These are phyloP conservation scores for Lichenostomus cassidix DNA, from an alignment of 2,113 vertebrate species.

Conservation along the genomic window DNA sequence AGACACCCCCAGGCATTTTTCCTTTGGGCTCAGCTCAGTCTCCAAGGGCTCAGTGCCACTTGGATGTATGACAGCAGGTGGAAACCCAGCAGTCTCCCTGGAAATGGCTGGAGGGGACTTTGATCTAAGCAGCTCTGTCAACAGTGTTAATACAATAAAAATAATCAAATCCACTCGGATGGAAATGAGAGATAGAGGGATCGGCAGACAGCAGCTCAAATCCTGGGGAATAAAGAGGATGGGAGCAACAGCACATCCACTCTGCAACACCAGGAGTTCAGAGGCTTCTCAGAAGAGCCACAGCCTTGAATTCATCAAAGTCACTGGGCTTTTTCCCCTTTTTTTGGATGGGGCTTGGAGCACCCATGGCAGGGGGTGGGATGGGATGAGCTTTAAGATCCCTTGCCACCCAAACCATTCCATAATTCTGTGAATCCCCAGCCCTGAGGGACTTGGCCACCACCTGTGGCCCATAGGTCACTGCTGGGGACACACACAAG, in stretches of 20 bases:
- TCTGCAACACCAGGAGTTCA: neutral
- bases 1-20: neutral
- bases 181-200: slow-evolving; percentile 18
- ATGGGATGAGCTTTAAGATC: neutral
- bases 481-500: neutral
- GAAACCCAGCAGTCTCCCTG: slow-evolving; percentile 35
- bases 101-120: slow-evolving; percentile 43
- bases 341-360: neutral
- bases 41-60: neutral
- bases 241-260: neutral
- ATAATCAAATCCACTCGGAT: slow-evolving; percentile 36
- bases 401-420: neutral
- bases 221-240: neutral
- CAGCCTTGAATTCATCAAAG: neutral
- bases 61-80: slow-evolving; percentile 33
- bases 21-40: neutral
- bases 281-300: neutral
- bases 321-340: fast-evolving
- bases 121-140: slow-evolving; percentile 53
- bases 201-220: neutral
- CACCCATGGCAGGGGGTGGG: neutral
- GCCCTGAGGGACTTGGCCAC: neutral
- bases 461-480: neutral
- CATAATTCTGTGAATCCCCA: neutral
- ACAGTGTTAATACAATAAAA: slow-evolving; percentile 29